Base-by-base conservation (phyloP, 2,797 vertebrate genomes). In the Myotis planiceps region DNA sequence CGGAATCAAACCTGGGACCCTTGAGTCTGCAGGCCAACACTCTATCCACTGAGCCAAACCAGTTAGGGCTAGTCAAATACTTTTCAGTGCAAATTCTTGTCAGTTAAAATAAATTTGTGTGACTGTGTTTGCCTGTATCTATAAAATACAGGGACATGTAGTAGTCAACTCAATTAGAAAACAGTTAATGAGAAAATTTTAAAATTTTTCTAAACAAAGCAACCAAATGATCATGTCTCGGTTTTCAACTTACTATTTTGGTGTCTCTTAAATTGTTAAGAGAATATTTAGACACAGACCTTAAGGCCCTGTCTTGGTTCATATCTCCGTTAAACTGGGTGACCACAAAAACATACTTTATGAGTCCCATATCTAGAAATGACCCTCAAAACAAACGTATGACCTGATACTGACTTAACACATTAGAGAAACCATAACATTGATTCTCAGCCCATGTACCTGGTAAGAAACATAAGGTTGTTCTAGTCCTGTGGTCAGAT, bases 121-220 rank as follows among this genome's bases (percentile, higher is more conserved):
- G 63, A 42, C 60, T 37, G 2, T 65, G 2, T 81, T 84, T 74
- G 3, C 65, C 15, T 58, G 0, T 74, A 7, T 88, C 53, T 75
- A n/a, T 4, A 68, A 88, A 76, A 14, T 34, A 51, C 60, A 91
- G 14, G 2, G 34, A 84, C 65, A 90, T 66, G 3, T 68, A 83
- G 3, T 68, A 83, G 3, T 81, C 34, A 91, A 65, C 51, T 85
- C 53, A 71, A n/a, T 65, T 37, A 86, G 71, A 90, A 86, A 94
- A 39, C 10, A 55, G 0, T 65, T 55, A 29, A 85, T n/a, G 84
- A 94, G 32, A 82, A 66, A 87, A 81, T 86, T 96, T 86, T 80
- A 15, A 81, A 85, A n/a, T 49, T 58, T 88, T 63, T 91, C 83
- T 68, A 55, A 78, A n/a, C 18, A 85, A 80, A n/a, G 69, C 27